Percentiles rank a stretch among this genome's conserved stretches.
Conservation (phyloP, 2,888 invertebrate genomes). For the Pyralis farinalis region DNA sequence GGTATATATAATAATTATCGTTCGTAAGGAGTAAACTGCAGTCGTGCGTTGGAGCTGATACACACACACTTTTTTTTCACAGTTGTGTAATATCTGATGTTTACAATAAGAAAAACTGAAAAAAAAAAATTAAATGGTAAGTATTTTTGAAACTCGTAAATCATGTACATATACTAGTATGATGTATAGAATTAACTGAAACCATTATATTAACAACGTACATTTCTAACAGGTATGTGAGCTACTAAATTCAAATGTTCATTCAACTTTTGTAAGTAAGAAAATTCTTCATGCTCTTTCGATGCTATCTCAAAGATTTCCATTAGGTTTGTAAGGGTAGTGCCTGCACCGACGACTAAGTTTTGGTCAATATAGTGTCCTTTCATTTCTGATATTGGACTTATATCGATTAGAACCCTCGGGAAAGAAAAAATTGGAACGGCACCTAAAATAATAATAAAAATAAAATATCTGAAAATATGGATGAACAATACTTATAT, state of each 20-base stretch:
- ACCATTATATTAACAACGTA: constrained; percentile 44
- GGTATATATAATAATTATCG: no score
- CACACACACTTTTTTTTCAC: no score
- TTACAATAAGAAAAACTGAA: no score
- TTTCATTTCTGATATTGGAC: constrained; percentile 79
- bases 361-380: constrained; percentile 54
- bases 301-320: constrained; percentile 61
- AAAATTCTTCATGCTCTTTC: constrained; percentile 61
- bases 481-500: background rate
- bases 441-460: constrained; percentile 51
- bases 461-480: background rate
- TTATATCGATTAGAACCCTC: constrained; percentile 83
- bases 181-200: no score
- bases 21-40: no score
- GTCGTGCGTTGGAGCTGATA: no score
- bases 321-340: constrained; percentile 78
- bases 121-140: no score
- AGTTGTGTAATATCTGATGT: no score
- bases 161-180: no score
- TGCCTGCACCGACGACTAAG: constrained; percentile 82
- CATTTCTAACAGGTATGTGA: constrained; percentile 88
- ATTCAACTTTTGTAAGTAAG: constrained; percentile 80
- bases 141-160: no score
- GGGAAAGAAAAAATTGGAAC: constrained; percentile 59
- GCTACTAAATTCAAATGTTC: constrained; percentile 86